Conservation (phyloP, 2,888 invertebrate species). For the Diloba caeruleocephala region DNA sequence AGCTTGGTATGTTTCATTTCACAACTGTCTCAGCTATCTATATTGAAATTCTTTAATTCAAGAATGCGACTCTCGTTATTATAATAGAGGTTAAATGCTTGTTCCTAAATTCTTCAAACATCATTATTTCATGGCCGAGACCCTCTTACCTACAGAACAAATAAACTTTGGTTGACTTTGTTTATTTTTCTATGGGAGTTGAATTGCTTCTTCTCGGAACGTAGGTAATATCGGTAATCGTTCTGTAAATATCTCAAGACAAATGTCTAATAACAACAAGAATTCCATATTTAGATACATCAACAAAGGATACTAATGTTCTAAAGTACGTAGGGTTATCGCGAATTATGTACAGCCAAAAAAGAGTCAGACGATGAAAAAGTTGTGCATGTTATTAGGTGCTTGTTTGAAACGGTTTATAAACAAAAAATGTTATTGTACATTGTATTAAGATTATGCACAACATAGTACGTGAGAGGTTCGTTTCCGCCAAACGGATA, state of each 20-base stretch:
- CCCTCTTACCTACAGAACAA: slow-evolving; percentile 79
- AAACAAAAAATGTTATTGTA: slow-evolving; percentile 45
- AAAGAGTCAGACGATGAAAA: slow-evolving; percentile 13
- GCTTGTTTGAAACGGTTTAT: slow-evolving; percentile 40
- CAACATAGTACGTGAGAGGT: slow-evolving; percentile 75
- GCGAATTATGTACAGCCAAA: slow-evolving; percentile 28
- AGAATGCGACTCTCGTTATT: slow-evolving; percentile 57
- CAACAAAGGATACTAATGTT: slow-evolving; percentile 13
- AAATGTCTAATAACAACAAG: slow-evolving; percentile 54
- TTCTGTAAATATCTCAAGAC: slow-evolving; percentile 72
- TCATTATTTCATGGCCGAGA: slow-evolving; percentile 76
- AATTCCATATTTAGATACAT: slow-evolving; percentile 25
- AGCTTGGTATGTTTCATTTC: slow-evolving; percentile 28
- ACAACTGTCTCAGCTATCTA: slow-evolving; percentile 44
- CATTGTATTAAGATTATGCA: slow-evolving; percentile 70
- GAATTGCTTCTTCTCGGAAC: slow-evolving; percentile 83
- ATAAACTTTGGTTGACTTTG: slow-evolving; percentile 80
- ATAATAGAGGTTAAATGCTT: slow-evolving; percentile 61
- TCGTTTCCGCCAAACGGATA: slow-evolving; percentile 87
- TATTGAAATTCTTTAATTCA: slow-evolving; percentile 60
- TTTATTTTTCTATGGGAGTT: slow-evolving; percentile 83
- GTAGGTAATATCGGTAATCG: slow-evolving; percentile 79
- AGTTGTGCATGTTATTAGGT: slow-evolving; percentile 19
- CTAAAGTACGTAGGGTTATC: slow-evolving; percentile 2
- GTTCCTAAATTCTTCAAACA: slow-evolving; percentile 77